Evolutionary conservation across 2,888 invertebrate species (phyloP), one percentile per base, ranked within the genome.

Genomic region (Nomada lathburiana): DNA sequence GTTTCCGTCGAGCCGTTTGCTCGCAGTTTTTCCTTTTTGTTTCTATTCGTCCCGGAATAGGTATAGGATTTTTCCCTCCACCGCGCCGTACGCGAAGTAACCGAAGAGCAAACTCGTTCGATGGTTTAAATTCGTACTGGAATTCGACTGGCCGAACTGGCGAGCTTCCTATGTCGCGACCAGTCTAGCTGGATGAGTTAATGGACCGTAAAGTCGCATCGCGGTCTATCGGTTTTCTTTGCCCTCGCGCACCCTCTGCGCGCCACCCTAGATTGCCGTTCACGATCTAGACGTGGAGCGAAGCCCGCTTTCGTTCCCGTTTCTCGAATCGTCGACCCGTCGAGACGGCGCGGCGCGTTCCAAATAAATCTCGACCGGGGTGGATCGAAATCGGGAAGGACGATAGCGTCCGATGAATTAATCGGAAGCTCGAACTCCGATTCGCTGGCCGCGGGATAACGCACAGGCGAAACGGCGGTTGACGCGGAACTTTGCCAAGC

Each of bases 141-240:
- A 69, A 69, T 26, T n/a, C n/a, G 26, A 59, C 47, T 47, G n/a
- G 29, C 7, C 3, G 47, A 47, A 59, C 50, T 47, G 9, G 65
- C 57, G 65, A 73, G 53, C 82, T 85, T 86, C 80, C 82, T 36
- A 29, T n/a, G 59, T 29, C 85, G 85, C 82, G 71, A 60, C 72
- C 79, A 80, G 86, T 86, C 76, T 73, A 80, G 83, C 44, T 70
- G 88, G 82, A 82, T 79, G 84, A 76, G 86, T 85, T 87, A 88
- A 88, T 85, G 81, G 88, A 76, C 82, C 84, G 84, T 89, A 87
- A 88, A 88, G 85, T 85, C 85, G 80, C 76, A 74, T 81, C 80
- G 73, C 80, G 77, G 83, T 78, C 77, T 69, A 64, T 64, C 83
- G 67, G 76, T 77, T 78, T 76, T 80, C 78, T 75, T 71, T 63